Evolutionary conservation across 2,113 vertebrate genomes (phyloP), one percentile per base, ranked within the genome.

Genomic region (Phyllopteryx taeniolatus): DNA sequence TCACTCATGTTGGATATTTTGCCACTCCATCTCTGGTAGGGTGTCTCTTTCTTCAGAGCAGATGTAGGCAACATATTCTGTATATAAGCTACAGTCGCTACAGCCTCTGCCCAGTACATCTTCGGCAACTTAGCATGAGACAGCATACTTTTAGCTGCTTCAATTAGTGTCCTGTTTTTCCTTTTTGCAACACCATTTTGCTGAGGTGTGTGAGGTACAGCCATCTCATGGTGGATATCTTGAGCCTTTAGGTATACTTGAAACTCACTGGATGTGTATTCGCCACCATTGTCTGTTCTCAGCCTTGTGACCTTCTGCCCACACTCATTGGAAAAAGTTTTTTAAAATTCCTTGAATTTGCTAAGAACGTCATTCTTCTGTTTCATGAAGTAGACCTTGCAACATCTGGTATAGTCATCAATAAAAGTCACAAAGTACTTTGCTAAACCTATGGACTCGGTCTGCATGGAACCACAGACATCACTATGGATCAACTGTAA

Each of bases 401-500:
- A 74, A 14, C 47, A 74, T 39, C 54, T 44, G 0, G 70, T 70
- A 12, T 65, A 74, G 3, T 79, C 64, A 69, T 79, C 68, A 56
- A 70, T 69, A 5, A 77, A 79, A 1, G 64, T 74, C 2, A 78
- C 69, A 75, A 82, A 69, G 17, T 78, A 74, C 3, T 75, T 78
- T 60, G 39, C 8, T 67, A 68, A 68, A 62, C 60, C 62, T 44
- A 79, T 56, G 0, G 73, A 78, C 47, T 75, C 72, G 72, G 79
- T 78, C 56, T 82, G 75, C 65, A 81, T 73, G 22, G 73, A 54
- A 35, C 74, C 60, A 80, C 66, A 70, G 61, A 76, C 46, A 20
- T 67, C 72, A 74, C 72, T 49, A 67, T 79, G 72, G 5, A 79
- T 39, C 14, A 70, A 27, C 8, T 74, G 77, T 6, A 79, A 5